Evolutionary conservation across 1,140 invertebrate genomes (phyloP).

Genomic region (Drosophila lini): DNA sequence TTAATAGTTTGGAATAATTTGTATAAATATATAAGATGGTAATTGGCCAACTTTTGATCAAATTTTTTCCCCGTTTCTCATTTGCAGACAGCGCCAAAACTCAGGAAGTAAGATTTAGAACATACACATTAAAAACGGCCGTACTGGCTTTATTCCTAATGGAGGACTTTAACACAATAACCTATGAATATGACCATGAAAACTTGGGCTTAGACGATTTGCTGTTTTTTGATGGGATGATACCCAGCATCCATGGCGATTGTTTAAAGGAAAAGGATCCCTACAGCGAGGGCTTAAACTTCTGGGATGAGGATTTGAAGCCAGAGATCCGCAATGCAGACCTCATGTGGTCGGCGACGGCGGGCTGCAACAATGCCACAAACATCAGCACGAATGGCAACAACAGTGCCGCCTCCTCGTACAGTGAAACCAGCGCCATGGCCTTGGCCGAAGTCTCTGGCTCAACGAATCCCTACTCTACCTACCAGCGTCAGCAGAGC

Average conservation of each 20-base stretch:
- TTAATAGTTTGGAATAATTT: neutral
- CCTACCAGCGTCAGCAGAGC: conserved; percentile 7
- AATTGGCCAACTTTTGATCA: neutral
- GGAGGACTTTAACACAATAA: neutral
- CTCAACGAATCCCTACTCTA: conserved; percentile 19
- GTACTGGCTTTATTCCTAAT: neutral
- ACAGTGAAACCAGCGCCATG: conserved; percentile 58
- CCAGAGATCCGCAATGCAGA: conserved; percentile 58
- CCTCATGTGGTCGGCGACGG: conserved; percentile 63
- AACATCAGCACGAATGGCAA: neutral
- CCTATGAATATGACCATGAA: neutral
- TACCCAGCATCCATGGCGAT: conserved; percentile 42
- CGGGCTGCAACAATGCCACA: conserved; percentile 2
- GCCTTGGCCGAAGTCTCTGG: conserved; percentile 47
- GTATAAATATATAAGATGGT: neutral
- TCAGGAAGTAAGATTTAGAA: conserved; percentile 30
- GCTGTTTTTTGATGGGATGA: neutral
- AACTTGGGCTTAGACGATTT: neutral
- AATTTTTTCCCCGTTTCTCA: neutral
- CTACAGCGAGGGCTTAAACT: neutral
- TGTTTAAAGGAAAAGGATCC: neutral
- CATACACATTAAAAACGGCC: neutral
- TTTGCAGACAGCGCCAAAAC: conserved; percentile 18
- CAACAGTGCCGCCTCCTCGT: conserved; percentile 64
- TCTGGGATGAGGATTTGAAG: conserved; percentile 31